These are phyloP conservation scores for Lysiphlebus fabarum DNA, from an alignment of 1,140 invertebrate genomes.

Conservation along the genomic window DNA sequence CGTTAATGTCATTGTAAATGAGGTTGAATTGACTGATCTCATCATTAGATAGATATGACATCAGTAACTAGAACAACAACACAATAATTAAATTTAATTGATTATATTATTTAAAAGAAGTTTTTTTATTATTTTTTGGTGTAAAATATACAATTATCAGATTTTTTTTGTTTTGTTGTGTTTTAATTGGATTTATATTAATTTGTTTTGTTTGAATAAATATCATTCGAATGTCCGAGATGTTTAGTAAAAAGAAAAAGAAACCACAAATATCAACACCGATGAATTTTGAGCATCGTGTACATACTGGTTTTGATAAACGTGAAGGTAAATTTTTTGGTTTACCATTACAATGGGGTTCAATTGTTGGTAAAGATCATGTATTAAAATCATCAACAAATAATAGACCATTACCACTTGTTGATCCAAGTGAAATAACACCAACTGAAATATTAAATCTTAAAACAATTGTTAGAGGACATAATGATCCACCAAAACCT, in stretches of 20 bases:
- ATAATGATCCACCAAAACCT: conserved; percentile 57
- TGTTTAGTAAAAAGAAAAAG: conserved; percentile 96
- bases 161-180: too few species aligned
- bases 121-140: too few species aligned
- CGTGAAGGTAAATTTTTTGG: conserved; percentile 93
- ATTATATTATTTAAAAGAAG: too few species aligned
- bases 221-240: conserved; percentile 37
- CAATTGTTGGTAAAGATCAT: conserved; percentile 86
- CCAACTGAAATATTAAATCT: conserved; percentile 92
- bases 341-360: conserved; percentile 92
- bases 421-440: conserved; percentile 95
- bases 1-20: too few species aligned
- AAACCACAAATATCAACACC: conserved; percentile 95
- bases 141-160: too few species aligned
- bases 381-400: conserved; percentile 83
- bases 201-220: conserved; percentile 6
- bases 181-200: neutral
- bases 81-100: too few species aligned
- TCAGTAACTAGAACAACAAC: too few species aligned
- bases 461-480: conserved; percentile 85
- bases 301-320: conserved; percentile 96
- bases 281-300: conserved; percentile 96
- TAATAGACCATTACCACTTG: conserved; percentile 88
- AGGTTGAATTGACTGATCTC: too few species aligned
- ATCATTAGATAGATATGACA: too few species aligned